These are phyloP conservation scores for Spea bombifrons DNA, from an alignment of 2,113 vertebrate species.

Conservation along the genomic window DNA sequence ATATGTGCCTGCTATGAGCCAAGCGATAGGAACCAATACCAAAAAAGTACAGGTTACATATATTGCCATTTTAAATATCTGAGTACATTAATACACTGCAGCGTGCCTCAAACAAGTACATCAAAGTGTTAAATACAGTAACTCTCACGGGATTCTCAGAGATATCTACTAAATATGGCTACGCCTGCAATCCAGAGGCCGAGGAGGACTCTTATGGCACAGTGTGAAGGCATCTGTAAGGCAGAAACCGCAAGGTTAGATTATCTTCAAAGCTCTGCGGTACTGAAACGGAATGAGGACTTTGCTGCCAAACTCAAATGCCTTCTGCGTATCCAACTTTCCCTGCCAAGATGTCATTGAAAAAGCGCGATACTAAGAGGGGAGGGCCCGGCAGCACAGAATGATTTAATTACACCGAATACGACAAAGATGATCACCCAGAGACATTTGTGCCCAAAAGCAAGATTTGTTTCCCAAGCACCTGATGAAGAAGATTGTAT, in stretches of 20 bases:
- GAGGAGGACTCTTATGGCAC: conserved; percentile 36
- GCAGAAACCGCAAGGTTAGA: conserved; percentile 36
- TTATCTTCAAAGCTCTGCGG: conserved; percentile 46
- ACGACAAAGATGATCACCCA: background rate
- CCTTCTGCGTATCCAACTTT: conserved; percentile 15
- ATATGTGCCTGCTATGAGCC: no score
- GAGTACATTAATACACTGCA: no score
- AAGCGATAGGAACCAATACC: no score
- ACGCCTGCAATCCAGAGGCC: conserved; percentile 4
- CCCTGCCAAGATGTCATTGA: conserved; percentile 32
- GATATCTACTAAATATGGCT: conserved; percentile 36
- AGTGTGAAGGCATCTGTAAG: conserved; percentile 33
- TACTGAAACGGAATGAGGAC: conserved; percentile 13
- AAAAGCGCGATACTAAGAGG: conserved; percentile 12
- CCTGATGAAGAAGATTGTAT: no score
- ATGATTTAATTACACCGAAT: background rate
- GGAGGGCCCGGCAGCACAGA: background rate
- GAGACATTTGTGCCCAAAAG: background rate
- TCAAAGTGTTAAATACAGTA: background rate
- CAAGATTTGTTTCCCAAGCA: no score
- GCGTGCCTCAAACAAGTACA: background rate
- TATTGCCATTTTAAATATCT: no score
- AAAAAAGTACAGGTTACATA: no score
- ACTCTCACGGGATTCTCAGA: conserved; percentile 9
- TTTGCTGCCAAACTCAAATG: conserved; percentile 36